A percentile compares a stretch with the other conserved stretches of the same genome.
Evolutionary conservation across 1,140 invertebrate genomes (phyloP).

Genomic region (Trichomalopsis sarcophagae): DNA sequence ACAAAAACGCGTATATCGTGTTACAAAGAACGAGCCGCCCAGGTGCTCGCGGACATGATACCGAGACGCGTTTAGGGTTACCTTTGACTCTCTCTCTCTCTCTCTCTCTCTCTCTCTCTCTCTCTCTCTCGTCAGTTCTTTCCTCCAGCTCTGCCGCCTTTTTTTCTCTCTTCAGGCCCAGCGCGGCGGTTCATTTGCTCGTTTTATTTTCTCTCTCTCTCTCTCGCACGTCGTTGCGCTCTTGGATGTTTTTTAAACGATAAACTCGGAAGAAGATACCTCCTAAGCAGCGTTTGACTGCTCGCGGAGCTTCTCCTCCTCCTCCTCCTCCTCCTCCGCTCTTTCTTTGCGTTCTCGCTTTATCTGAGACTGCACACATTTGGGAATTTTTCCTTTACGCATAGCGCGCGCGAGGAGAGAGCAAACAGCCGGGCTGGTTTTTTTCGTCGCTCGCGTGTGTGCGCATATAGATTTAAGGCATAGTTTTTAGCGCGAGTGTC

Average conservation of each 20-base stretch:
- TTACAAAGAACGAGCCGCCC: conserved; percentile 72
- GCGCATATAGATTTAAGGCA: neutral
- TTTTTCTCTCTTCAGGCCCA: neutral
- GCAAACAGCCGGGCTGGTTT: neutral
- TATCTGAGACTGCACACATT: neutral
- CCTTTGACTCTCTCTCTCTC: conserved; percentile 60
- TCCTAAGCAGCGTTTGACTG: conserved; percentile 38
- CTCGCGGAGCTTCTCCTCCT: neutral
- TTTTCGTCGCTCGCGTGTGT: neutral
- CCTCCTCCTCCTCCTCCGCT: neutral
- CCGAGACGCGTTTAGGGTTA: conserved; percentile 69
- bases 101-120: neutral
- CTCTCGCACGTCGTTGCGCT: conserved; percentile 48
- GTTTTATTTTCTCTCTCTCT: conserved; percentile 33
- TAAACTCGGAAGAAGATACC: conserved; percentile 52
- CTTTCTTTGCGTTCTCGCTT: conserved; percentile 22
- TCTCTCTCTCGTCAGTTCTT: neutral
- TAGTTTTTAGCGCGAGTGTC: neutral
- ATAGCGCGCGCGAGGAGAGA: neutral
- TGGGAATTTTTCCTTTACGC: neutral
- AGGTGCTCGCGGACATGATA: conserved; percentile 70
- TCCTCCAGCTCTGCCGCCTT: neutral
- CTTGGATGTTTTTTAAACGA: conserved; percentile 48
- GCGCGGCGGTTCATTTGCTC: conserved; percentile 21
- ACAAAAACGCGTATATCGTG: conserved; percentile 67